These are phyloP conservation scores for Hecatera dysodea DNA, from an alignment of 2,888 invertebrate species.

Conservation along the genomic window DNA sequence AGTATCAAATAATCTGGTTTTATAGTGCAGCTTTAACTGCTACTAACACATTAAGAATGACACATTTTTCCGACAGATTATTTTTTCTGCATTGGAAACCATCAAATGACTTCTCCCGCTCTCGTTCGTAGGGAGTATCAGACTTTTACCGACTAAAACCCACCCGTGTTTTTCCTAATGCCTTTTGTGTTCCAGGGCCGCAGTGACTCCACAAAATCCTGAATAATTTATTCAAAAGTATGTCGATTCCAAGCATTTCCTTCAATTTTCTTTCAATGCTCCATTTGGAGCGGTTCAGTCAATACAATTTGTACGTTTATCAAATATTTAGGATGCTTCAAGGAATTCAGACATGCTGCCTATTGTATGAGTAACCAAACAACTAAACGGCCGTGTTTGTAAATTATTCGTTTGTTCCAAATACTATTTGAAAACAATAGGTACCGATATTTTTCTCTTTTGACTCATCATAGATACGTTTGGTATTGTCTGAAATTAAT, in stretches of 20 bases:
- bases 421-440: constrained; percentile 29
- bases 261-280: constrained; percentile 44
- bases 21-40: no score
- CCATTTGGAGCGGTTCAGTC: constrained; percentile 38
- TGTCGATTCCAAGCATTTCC: constrained; percentile 34
- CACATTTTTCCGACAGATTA: not conserved
- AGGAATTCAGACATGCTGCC: constrained; percentile 29
- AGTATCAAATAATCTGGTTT: no score
- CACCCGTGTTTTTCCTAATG: no score
- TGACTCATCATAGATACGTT: constrained; percentile 2
- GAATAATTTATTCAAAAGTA: constrained; percentile 33
- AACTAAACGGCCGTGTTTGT: constrained; percentile 27
- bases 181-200: no score
- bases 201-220: constrained; percentile 13
- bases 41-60: no score
- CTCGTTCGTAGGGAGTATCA: no score
- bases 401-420: constrained; percentile 21
- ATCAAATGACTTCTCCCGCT: no score
- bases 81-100: no score
- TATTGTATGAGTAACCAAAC: constrained; percentile 25
- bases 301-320: constrained; percentile 56
- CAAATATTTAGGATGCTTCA: constrained; percentile 54
- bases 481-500: constrained; percentile 23
- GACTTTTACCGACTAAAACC: no score
- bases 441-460: constrained; percentile 2